Conservation (phyloP, 2,113 vertebrate genomes). For the Triplophysa dalaica region DNA sequence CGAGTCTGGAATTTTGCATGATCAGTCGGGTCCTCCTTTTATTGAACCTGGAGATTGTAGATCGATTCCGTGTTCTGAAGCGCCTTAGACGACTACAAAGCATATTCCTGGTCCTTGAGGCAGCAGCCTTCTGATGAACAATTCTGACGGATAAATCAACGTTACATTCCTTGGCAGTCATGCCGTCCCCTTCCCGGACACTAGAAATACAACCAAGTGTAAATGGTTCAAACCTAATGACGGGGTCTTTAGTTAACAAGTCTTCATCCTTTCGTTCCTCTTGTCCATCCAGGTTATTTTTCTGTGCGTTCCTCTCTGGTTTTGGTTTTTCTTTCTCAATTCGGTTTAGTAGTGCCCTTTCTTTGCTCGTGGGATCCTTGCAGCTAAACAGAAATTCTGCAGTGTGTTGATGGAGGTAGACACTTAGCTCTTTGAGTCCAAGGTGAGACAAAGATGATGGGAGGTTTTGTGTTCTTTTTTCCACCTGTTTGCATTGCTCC, state of each 20-base stretch:
- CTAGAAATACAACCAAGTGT: slow-evolving; percentile 53
- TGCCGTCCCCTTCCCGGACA: slow-evolving; percentile 21
- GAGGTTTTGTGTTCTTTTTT: slow-evolving; percentile 51
- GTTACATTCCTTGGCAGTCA: slow-evolving; percentile 4
- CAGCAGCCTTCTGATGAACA: slow-evolving; percentile 49
- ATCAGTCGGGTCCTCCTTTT: slow-evolving; percentile 22
- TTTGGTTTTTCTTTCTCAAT: slow-evolving; percentile 62
- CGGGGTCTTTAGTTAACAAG: neutral
- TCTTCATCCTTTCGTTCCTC: slow-evolving; percentile 3
- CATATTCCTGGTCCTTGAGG: slow-evolving; percentile 62
- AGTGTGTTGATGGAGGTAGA: slow-evolving; percentile 70
- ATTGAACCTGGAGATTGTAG: slow-evolving; percentile 25
- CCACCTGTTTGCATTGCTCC: slow-evolving; percentile 61
- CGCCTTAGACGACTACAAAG: slow-evolving; percentile 15
- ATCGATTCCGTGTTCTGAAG: slow-evolving; percentile 3
- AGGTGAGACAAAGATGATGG: slow-evolving; percentile 57
- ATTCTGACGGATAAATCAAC: slow-evolving; percentile 50
- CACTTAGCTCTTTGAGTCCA: slow-evolving; percentile 63
- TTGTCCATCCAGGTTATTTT: neutral
- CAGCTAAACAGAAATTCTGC: slow-evolving; percentile 70
- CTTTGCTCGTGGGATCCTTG: slow-evolving; percentile 69
- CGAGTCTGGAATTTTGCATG: neutral
- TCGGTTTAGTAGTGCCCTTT: slow-evolving; percentile 62
- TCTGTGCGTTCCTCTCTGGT: slow-evolving; percentile 23
- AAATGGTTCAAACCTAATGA: slow-evolving; percentile 57